phyloP scores from a whole-genome alignment of 2,797 vertebrate species.

The Microcaecilia unicolor region DNA sequence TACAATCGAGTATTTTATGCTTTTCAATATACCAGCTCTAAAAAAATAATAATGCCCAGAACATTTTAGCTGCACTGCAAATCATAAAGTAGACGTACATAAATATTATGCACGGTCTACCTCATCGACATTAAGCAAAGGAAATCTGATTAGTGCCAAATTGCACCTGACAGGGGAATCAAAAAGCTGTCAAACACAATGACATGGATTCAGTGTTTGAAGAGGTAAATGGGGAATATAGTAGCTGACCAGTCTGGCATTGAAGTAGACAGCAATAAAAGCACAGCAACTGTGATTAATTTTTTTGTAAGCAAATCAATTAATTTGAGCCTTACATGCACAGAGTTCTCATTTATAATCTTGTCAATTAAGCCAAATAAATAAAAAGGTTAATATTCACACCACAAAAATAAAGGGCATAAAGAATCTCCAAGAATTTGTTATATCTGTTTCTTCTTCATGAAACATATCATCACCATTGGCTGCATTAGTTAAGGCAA shows the following conservation, averaged over 20 bases:
- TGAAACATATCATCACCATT: constrained; percentile 36
- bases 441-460: constrained; percentile 38
- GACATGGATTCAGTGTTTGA: constrained; percentile 73
- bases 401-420: constrained; percentile 16
- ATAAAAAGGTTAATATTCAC: constrained; percentile 54
- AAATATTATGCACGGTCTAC: constrained; percentile 68
- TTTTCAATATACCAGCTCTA: constrained; percentile 59
- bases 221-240: constrained; percentile 59
- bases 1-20: constrained; percentile 49
- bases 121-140: constrained; percentile 67
- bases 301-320: constrained; percentile 79
- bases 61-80: constrained; percentile 60
- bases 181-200: constrained; percentile 93
- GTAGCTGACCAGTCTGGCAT: constrained; percentile 57
- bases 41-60: constrained; percentile 68
- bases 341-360: constrained; percentile 62
- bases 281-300: constrained; percentile 64
- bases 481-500: too few relatives aligned
- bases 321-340: constrained; percentile 65
- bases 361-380: constrained; percentile 73
- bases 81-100: constrained; percentile 62
- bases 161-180: constrained; percentile 85
- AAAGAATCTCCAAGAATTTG: constrained; percentile 16
- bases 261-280: constrained; percentile 62
- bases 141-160: constrained; percentile 78